A percentile compares a stretch with the other conserved stretches of the same genome.
Evolutionary conservation across 2,888 invertebrate genomes (phyloP).

Genomic region (Byasa hedistus): DNA sequence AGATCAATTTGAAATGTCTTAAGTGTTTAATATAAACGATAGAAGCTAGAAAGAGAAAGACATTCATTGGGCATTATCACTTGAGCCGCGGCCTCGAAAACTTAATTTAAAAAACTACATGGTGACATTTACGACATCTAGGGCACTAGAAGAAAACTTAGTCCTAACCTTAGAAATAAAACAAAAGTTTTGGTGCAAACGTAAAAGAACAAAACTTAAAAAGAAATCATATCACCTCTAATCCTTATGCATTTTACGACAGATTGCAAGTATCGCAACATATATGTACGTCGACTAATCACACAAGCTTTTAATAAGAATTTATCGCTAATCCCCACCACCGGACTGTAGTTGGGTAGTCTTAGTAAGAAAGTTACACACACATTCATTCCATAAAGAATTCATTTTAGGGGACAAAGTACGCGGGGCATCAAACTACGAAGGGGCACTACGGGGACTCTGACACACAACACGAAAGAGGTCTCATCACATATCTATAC

Average conservation of each 20-base stretch:
- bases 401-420: constrained; percentile 61
- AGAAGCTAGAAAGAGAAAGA: constrained; percentile 36
- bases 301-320: constrained; percentile 69
- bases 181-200: constrained; percentile 71
- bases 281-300: constrained; percentile 67
- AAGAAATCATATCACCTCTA: constrained; percentile 54
- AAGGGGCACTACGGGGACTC: constrained; percentile 57
- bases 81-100: constrained; percentile 65
- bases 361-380: constrained; percentile 47
- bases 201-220: constrained; percentile 54
- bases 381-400: constrained; percentile 77
- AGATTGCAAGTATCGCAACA: constrained; percentile 68
- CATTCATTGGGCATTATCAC: constrained; percentile 51
- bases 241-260: constrained; percentile 60
- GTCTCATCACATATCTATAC: neutral
- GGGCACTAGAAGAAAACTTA: constrained; percentile 76
- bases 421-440: constrained; percentile 53
- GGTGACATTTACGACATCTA: constrained; percentile 75
- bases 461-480: constrained; percentile 63
- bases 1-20: constrained; percentile 33
- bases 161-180: constrained; percentile 66
- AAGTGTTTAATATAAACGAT: constrained; percentile 33
- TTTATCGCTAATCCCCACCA: constrained; percentile 37
- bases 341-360: constrained; percentile 26
- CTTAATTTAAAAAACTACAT: constrained; percentile 73